phyloP scores from a whole-genome alignment of 2,888 invertebrate species.

The Chrysolina americana region DNA sequence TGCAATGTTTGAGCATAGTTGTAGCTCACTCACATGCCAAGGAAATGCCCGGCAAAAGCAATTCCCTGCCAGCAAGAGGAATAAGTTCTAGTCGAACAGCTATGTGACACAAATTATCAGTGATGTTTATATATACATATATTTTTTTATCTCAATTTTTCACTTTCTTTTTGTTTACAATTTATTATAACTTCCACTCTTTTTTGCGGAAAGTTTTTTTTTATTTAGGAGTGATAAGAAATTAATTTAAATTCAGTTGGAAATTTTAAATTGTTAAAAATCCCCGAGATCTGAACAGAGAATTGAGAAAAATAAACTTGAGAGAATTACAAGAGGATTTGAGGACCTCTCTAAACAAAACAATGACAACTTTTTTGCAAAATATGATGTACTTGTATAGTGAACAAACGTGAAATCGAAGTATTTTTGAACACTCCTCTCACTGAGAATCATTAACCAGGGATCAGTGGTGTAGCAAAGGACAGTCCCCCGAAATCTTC shows the following conservation, averaged over 20 bases:
- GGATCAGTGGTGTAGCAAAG: too few relatives aligned
- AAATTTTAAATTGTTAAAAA: too few relatives aligned
- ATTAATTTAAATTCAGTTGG: neutral
- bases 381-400: too few relatives aligned
- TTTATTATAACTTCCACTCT: neutral
- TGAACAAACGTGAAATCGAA: too few relatives aligned
- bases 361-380: too few relatives aligned
- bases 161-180: neutral
- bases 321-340: too few relatives aligned
- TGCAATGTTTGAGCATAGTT: constrained; percentile 93
- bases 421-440: too few relatives aligned
- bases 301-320: too few relatives aligned
- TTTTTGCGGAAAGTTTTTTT: neutral
- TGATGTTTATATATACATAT: neutral
- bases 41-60: constrained; percentile 71
- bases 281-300: too few relatives aligned
- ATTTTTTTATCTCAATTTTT: constrained; percentile 1
- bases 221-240: neutral
- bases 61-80: constrained; percentile 69
- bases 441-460: too few relatives aligned
- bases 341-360: too few relatives aligned
- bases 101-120: constrained; percentile 55
- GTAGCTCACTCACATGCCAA: constrained; percentile 88
- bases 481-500: too few relatives aligned
- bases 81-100: constrained; percentile 68